phyloP scores from a whole-genome alignment of 1,140 invertebrate species.

The Papilio xuthus region DNA sequence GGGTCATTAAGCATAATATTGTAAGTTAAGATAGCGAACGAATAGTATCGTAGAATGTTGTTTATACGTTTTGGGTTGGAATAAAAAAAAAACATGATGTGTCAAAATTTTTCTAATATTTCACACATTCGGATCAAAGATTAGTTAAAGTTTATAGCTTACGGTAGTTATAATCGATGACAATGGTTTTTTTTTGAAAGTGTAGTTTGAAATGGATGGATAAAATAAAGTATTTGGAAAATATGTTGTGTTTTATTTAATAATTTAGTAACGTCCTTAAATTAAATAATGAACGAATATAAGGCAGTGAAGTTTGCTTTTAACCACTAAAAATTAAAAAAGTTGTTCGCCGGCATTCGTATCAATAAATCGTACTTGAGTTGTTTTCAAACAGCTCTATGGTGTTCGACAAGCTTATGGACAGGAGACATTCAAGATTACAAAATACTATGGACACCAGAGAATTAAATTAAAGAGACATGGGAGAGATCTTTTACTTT shows the following conservation, averaged over 20 bases:
- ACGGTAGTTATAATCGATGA: slow-evolving; percentile 79
- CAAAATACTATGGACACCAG: too few relatives aligned
- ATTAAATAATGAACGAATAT: too few relatives aligned
- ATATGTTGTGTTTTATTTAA: slow-evolving; percentile 49
- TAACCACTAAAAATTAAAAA: too few relatives aligned
- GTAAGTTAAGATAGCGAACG: slow-evolving; percentile 61
- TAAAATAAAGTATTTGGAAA: slow-evolving; percentile 75
- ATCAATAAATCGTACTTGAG: too few relatives aligned
- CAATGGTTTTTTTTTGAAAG: slow-evolving; percentile 74
- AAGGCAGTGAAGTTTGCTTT: too few relatives aligned
- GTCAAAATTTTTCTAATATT: slow-evolving; percentile 76
- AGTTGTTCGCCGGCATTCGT: too few relatives aligned
- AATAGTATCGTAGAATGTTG: slow-evolving; percentile 68
- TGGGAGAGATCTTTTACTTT: too few relatives aligned
- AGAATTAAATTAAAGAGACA: too few relatives aligned
- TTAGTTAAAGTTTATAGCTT: slow-evolving; percentile 79
- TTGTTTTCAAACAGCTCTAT: too few relatives aligned
- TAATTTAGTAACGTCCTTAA: neutral
- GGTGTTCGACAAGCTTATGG: too few relatives aligned
- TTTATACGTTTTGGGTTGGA: slow-evolving; percentile 64
- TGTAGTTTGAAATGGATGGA: slow-evolving; percentile 80
- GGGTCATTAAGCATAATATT: slow-evolving; percentile 24
- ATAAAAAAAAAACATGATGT: slow-evolving; percentile 69
- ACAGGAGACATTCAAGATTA: too few relatives aligned
- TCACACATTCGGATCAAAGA: slow-evolving; percentile 63